These are phyloP conservation scores for Bolinopsis microptera DNA, from an alignment of 37 sponge, comb jelly and placozoan genomes.

Conservation along the genomic window DNA sequence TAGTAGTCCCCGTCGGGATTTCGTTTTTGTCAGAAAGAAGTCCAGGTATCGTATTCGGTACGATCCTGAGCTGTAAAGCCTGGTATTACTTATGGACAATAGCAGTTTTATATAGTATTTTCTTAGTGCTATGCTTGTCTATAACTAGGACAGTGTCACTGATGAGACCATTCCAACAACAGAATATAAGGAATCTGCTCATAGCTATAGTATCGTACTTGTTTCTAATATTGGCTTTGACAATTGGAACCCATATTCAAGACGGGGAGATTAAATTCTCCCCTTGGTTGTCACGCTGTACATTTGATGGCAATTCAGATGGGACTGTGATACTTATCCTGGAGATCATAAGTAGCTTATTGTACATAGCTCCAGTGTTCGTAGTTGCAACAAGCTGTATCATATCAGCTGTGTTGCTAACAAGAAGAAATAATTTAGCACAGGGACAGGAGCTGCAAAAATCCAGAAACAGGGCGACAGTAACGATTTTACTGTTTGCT, in stretches of 20 bases:
- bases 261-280: no score
- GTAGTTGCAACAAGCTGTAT: not conserved
- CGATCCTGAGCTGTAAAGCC: no score
- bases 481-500: not conserved
- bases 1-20: not conserved
- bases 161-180: not conserved
- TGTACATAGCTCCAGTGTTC: not conserved
- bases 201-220: not conserved
- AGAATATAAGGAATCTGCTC: not conserved
- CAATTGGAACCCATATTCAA: not conserved
- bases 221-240: not conserved
- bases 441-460: not conserved
- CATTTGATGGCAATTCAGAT: no score
- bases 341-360: no score
- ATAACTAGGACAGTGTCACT: not conserved
- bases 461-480: not conserved
- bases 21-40: not conserved
- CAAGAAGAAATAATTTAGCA: not conserved
- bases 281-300: no score
- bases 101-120: no score
- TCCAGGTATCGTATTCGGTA: not conserved
- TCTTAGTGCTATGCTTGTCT: not conserved
- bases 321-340: no score
- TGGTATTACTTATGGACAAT: no score
- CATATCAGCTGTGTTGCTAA: not conserved